Percentiles rank a stretch among this genome's conserved stretches.
Evolutionary conservation across 2,113 vertebrate genomes (phyloP).

Genomic region (Periophthalmodon schlosseri): DNA sequence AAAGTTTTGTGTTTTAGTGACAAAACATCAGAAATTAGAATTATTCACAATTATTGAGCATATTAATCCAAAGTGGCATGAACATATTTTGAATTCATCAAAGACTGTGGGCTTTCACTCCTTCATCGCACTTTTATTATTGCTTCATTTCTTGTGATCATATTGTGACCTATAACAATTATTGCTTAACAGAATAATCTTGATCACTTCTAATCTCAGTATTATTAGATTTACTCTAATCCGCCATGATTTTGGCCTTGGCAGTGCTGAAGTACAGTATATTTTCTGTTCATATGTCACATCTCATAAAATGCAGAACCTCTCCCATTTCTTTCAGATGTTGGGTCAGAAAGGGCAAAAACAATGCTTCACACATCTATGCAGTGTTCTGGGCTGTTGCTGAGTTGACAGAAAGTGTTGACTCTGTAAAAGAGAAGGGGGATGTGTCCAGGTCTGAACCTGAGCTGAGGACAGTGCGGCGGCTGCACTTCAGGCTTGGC

Average conservation of each 20-base stretch:
- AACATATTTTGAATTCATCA: no score
- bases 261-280: background rate
- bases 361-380: background rate
- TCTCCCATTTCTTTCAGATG: conserved; percentile 28
- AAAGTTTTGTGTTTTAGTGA: no score
- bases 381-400: conserved; percentile 23
- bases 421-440: conserved; percentile 37
- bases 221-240: no score
- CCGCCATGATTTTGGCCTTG: background rate
- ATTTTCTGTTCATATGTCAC: background rate
- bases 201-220: no score
- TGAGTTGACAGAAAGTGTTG: conserved; percentile 49
- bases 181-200: no score
- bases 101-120: no score
- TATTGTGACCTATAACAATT: no score
- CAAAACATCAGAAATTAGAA: no score
- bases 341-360: conserved; percentile 30
- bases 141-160: no score
- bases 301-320: conserved; percentile 29
- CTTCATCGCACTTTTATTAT: no score
- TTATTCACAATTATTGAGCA: no score
- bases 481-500: conserved; percentile 30
- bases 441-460: conserved; percentile 11
- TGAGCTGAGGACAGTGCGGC: conserved; percentile 22
- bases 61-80: no score